Base-by-base conservation (phyloP, 2,888 invertebrate species). In the Leucozona laternaria region DNA sequence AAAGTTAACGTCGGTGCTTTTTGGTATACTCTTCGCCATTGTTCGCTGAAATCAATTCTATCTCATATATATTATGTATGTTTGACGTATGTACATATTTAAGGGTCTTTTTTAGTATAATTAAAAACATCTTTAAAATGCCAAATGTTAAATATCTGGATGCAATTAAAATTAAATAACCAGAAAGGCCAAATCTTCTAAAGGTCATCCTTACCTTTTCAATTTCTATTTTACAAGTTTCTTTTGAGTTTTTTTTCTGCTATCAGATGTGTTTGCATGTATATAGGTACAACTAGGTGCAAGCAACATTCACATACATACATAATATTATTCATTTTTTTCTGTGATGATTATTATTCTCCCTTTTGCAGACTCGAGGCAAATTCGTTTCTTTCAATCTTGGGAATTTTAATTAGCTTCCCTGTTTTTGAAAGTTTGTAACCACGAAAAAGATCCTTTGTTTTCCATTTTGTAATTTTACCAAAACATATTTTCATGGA, bases 81-180 rank as follows among this genome's bases (percentile, higher is more conserved):
- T 43, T 1, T 7, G n/a, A n/a, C n/a, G 7, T n/a, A 10, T 3
- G 10, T 17, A 17, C 1, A 50, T 22, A 13, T 22, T 20, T 25
- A 40, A 43, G 25, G 22, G 43, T 62, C 25, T 43, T 34, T 1
- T 37, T 0, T 20, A n/a, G 34, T 40, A 22, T 45, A 64, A 45
- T 45, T 28, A 8, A 48, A 31, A 31, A 31, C 25, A 48, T 31
- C 48, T 48, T n/a, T 17, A 34, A 7, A 20, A 66, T 66, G 15
- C 15, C 34, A 66, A 31, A 66, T 28, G 48, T 34, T 31, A 13
- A 28, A 45, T 31, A 20, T 43, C 25, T 62, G 17, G 2, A 25
- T 28, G 48, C 45, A 66, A 48, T 48, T 66, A 66, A 66, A 66
- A 66, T 66, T 48, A 66, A 66, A 66, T 48, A 48, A 17, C 48